phyloP scores from a whole-genome alignment of 37 sponge, comb jelly and placozoan genomes.

The Eunapius fragilis region DNA sequence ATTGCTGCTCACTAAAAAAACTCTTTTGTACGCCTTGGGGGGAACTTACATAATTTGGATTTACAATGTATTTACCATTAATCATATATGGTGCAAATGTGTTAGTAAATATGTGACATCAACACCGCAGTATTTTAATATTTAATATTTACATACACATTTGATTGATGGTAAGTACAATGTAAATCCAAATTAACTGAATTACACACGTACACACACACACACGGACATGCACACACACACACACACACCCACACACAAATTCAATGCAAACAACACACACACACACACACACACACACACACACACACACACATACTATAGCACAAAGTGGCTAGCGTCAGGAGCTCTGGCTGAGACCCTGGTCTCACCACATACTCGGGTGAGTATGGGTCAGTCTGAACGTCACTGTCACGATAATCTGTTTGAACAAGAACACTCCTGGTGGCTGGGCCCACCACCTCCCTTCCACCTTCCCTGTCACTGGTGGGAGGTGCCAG shows the following conservation, averaged over 20 bases:
- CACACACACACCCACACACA: slow-evolving; percentile 1
- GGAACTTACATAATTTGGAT: too few relatives aligned
- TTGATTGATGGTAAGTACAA: too few relatives aligned
- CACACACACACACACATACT: slow-evolving; percentile 39
- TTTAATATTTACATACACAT: too few relatives aligned
- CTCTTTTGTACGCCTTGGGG: too few relatives aligned
- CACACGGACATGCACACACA: slow-evolving; percentile 5
- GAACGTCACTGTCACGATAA: slow-evolving; percentile 91
- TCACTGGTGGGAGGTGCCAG: slow-evolving; percentile 21
- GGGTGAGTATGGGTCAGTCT: slow-evolving; percentile 96
- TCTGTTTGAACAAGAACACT: slow-evolving; percentile 81
- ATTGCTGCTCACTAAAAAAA: too few relatives aligned
- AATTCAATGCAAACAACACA: background rate
- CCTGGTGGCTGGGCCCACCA: slow-evolving; percentile 34
- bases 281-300: background rate
- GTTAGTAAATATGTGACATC: too few relatives aligned
- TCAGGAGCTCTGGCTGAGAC: slow-evolving; percentile 90
- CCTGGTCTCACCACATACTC: slow-evolving; percentile 87
- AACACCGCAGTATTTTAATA: too few relatives aligned
- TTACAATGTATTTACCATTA: too few relatives aligned
- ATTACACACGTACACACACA: background rate
- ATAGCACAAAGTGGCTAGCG: slow-evolving; percentile 87
- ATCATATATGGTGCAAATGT: too few relatives aligned
- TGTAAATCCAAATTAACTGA: background rate
- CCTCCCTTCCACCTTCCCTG: background rate